phyloP scores from a whole-genome alignment of 2,113 vertebrate species.

The Entomyzon cyanotis region DNA sequence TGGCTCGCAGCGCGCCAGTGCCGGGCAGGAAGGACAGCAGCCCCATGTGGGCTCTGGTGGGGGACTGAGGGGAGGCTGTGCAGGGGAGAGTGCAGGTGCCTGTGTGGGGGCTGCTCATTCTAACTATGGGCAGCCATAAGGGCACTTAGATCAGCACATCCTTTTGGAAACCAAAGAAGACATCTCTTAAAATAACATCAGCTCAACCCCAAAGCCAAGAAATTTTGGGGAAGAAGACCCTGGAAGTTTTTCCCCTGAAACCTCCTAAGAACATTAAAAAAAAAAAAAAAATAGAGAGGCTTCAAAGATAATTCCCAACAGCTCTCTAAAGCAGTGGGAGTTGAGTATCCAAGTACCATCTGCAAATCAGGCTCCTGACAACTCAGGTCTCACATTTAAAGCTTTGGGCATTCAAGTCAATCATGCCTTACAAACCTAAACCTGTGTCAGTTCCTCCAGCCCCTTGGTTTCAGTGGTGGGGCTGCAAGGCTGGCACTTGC shows the following conservation, averaged over 20 bases:
- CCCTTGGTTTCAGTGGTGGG: not conserved
- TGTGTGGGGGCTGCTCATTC: not conserved
- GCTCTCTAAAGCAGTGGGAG: not conserved
- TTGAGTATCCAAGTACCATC: not conserved
- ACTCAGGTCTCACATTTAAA: not conserved
- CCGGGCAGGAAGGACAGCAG: not conserved
- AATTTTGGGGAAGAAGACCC: not conserved
- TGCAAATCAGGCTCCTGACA: not conserved
- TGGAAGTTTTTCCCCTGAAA: not conserved
- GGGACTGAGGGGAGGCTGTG: not conserved
- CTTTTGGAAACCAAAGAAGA: not conserved
- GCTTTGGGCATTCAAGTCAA: not conserved
- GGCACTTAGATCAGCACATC: not conserved
- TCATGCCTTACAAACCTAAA: not conserved
- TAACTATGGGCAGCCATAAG: not conserved
- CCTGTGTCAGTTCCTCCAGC: not conserved
- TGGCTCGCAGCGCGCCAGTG: fast-evolving
- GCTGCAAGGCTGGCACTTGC: not conserved
- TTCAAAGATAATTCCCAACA: not conserved
- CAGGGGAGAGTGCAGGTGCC: not conserved
- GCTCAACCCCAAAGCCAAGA: not conserved
- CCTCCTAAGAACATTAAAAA: not conserved
- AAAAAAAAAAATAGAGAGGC: not conserved
- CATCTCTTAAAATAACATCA: not conserved
- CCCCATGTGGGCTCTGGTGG: fast-evolving